Evolutionary conservation across 2,113 vertebrate species (phyloP).

Genomic region (Calidris pygmaea): DNA sequence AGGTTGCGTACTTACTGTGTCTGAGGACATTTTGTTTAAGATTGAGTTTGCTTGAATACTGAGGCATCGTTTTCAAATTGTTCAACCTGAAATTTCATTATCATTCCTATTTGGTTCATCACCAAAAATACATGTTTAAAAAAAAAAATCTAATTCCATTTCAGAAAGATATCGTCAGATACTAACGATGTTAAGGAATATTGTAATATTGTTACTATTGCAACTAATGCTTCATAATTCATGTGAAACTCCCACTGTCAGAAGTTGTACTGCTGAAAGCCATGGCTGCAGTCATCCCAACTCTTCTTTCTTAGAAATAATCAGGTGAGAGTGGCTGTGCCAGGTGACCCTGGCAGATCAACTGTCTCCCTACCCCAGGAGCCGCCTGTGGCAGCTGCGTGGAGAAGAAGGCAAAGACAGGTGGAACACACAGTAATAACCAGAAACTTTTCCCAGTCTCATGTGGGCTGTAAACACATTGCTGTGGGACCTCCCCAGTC

Average conservation of each 20-base stretch:
- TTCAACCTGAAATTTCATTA: background rate
- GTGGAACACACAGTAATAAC: background rate
- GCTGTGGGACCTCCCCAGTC: accelerated
- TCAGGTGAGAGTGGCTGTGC: background rate
- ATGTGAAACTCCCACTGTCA: background rate
- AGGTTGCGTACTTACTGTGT: background rate
- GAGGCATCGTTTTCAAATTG: background rate
- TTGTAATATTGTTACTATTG: background rate
- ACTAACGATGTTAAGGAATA: background rate
- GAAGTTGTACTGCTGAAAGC: background rate
- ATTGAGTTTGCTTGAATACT: background rate
- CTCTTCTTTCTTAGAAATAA: background rate
- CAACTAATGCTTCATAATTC: background rate
- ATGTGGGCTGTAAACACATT: accelerated
- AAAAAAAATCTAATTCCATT: background rate
- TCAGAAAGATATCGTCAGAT: background rate
- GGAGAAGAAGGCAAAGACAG: background rate
- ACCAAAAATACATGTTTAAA: background rate
- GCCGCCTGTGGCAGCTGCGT: background rate
- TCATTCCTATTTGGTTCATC: background rate
- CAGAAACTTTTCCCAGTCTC: background rate
- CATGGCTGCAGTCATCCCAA: background rate
- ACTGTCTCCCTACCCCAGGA: background rate
- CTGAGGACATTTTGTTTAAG: background rate
- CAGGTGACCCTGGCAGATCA: background rate